Percentiles rank a stretch among this genome's conserved stretches.
phyloP scores from a whole-genome alignment of 2,113 vertebrate genomes.

The Gambusia affinis region DNA sequence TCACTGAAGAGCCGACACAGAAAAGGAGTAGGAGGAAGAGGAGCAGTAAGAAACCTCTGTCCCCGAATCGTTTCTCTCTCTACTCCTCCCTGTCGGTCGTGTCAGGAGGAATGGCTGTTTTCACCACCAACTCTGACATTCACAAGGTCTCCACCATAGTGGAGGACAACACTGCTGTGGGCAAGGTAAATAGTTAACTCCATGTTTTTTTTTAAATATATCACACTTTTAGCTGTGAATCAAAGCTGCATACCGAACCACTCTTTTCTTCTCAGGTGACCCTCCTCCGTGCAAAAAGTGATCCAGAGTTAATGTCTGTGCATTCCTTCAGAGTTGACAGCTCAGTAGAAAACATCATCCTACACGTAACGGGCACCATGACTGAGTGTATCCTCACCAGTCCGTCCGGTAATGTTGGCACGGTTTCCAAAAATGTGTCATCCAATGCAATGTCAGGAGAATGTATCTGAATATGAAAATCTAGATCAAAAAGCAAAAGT shows the following conservation, averaged over 20 bases:
- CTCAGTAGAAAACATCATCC: conserved; percentile 73
- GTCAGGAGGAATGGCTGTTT: conserved; percentile 86
- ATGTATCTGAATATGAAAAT: not conserved
- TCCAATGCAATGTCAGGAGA: not conserved
- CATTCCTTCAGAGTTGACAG: conserved; percentile 82
- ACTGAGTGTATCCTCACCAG: conserved; percentile 73
- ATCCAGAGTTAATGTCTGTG: conserved; percentile 42
- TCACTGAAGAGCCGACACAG: conserved; percentile 82
- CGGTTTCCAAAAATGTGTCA: not conserved
- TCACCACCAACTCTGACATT: conserved; percentile 86
- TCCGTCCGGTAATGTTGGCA: conserved; percentile 75
- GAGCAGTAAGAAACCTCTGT: conserved; percentile 73
- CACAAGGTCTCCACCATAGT: conserved; percentile 79
- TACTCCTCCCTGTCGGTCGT: conserved; percentile 81
- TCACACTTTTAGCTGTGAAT: not conserved
- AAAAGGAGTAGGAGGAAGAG: conserved; percentile 54
- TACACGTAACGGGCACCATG: conserved; percentile 80
- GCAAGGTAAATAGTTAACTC: conserved; percentile 68
- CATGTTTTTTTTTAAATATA: not conserved
- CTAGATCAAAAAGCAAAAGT: not conserved
- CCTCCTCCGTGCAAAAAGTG: conserved; percentile 77
- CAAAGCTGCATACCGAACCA: not conserved
- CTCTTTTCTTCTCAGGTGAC: conserved; percentile 77
- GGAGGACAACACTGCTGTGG: conserved; percentile 78
- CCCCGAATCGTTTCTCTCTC: conserved; percentile 82